Base-by-base conservation (phyloP, 2,888 invertebrate genomes). In the Gari tellinella region DNA sequence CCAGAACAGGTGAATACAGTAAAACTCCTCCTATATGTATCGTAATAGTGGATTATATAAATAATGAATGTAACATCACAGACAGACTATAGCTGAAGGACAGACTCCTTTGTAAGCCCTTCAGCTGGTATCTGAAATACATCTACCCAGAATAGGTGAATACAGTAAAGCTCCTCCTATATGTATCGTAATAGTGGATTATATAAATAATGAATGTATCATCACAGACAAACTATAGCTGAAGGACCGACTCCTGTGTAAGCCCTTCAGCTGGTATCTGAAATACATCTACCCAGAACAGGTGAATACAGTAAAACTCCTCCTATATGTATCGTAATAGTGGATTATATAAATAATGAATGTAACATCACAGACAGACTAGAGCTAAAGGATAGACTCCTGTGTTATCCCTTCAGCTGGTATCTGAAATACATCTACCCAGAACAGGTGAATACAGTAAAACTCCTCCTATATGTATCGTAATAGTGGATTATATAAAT, bases 341-440 rank as follows among this genome's bases (percentile, higher is more conserved):
- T n/a, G n/a, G n/a, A n/a, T n/a, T n/a, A n/a, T n/a, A n/a, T n/a
- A n/a, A n/a, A n/a, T n/a, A n/a, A n/a, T n/a, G n/a, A n/a, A n/a
- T n/a, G 99, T 0, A 96, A 99, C 90, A 93, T 99, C 21, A 94
- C 95, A 0, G 95, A 95, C 0, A 94, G 98, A 55, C 81, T 95
- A 12, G 93, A 94, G 31, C 92, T 99, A 7, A 94, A 97, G 0
- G 93, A 96, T 84, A 93, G 93, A n/a, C 92, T 97, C 0, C 93
- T 95, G 10, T 98, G 98, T 92, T 94, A 95, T 81, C 93, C 95
- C 25, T 98, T 98, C 92, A 94, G 95, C 66, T 98, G 97, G 97
- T 97, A 97, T 88, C 91, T 98, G 79, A 94, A 96, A 60, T 95
- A 95, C 74, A 93, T 98, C 2, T 97, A 97, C 56, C 90, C 90